These are phyloP conservation scores for Campoplex capitator DNA, from an alignment of 2,888 invertebrate genomes.

Conservation along the genomic window DNA sequence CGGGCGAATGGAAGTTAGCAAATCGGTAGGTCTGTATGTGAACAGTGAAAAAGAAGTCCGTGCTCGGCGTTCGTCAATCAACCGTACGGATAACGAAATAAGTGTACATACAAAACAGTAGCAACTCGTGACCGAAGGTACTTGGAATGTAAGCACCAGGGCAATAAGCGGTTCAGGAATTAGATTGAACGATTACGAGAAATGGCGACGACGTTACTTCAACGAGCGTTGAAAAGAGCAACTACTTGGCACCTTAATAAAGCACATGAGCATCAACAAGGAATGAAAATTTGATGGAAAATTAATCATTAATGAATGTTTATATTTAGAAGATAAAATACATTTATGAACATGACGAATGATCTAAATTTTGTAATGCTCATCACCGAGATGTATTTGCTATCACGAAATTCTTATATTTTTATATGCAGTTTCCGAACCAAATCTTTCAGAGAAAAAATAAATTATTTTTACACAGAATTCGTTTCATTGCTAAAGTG, in stretches of 20 bases:
- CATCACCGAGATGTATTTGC: too few species aligned
- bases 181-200: constrained; percentile 63
- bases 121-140: constrained; percentile 63
- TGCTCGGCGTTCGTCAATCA: constrained; percentile 42
- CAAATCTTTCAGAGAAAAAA: too few species aligned
- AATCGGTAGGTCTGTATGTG: constrained; percentile 1
- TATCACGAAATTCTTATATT: too few species aligned
- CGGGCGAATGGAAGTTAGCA: constrained; percentile 31
- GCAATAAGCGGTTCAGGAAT: constrained; percentile 55
- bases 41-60: constrained; percentile 37
- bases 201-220: constrained; percentile 29
- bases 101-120: constrained; percentile 12
- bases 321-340: neutral
- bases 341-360: too few species aligned
- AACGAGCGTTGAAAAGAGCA: constrained; percentile 56
- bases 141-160: constrained; percentile 49
- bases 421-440: too few species aligned
- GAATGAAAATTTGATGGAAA: neutral
- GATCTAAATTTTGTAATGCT: too few species aligned
- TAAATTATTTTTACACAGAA: too few species aligned
- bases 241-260: constrained; percentile 26
- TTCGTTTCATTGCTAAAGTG: too few species aligned
- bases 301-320: too few species aligned
- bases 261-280: neutral
- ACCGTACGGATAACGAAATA: constrained; percentile 17